Evolutionary conservation across 2,888 invertebrate species (phyloP), one percentile per base, ranked within the genome.

Genomic region (Drosophila lacicola): DNA sequence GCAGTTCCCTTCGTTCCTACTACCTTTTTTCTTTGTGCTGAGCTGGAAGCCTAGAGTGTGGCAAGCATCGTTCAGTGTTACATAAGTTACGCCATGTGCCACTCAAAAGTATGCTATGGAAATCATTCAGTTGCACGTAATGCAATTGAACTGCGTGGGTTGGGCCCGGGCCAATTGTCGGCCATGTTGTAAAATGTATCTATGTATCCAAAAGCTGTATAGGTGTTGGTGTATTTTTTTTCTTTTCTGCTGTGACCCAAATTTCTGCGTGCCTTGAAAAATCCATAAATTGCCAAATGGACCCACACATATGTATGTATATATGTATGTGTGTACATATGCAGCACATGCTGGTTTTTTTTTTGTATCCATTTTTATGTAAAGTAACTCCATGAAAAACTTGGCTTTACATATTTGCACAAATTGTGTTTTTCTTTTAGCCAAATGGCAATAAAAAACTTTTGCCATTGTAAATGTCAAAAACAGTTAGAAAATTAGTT

Each of bases 401-500:
- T 11, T 13, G 14, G 11, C 13, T 34, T 64, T 41, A 19, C 34
- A 37, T 44, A 44, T 37, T 49, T 42, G 34, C 45, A 42, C 61
- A 76, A 76, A 76, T 75, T 77, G 63, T 67, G 50, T 53, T 71
- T 74, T 76, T 55, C 72, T 68, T 68, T 51, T 36, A 4, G 14
- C 21, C 29, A 36, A 13, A 45, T 41, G 44, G 73, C 78, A 73
- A 78, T 73, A 78, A 72, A 74, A 77, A 75, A 73, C 58, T 73
- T 29, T 75, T 50, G 37, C 44, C 80, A 74, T 79, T 84, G 83
- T 83, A 83, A 83, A 83, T 82, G 83, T 85, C 86, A 85, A 76
- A 76, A 80, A 78, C 84, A 86, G 83, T 83, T 70, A 69, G 83
- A 65, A 82, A 88, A 84, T 88, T 85, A 88, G 86, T 88, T 84